Percentiles rank a stretch among this genome's conserved stretches.
phyloP scores from a whole-genome alignment of 1,140 invertebrate genomes.

The Drosophila repleta region DNA sequence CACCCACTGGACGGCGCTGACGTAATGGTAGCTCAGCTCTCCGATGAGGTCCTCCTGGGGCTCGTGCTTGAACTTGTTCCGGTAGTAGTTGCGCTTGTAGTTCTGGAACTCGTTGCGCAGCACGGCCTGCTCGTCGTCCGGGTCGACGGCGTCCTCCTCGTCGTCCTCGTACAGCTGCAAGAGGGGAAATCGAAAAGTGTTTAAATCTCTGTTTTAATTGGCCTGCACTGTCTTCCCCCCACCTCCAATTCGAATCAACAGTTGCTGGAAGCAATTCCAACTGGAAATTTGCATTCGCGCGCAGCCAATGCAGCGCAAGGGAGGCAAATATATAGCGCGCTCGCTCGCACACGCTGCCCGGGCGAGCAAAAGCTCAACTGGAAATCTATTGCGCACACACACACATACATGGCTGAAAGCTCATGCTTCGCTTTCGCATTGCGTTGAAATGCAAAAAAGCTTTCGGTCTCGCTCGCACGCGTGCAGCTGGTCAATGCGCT shows the following conservation, averaged over 20 bases:
- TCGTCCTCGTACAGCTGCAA: constrained; percentile 55
- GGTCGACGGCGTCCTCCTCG: constrained; percentile 84
- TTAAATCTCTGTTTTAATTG: too few species aligned
- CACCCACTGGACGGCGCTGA: constrained; percentile 98
- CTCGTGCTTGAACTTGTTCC: constrained; percentile 93
- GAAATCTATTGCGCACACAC: not conserved
- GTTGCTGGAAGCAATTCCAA: not conserved
- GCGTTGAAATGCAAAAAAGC: not conserved
- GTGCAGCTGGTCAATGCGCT: not conserved
- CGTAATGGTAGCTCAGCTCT: constrained; percentile 88
- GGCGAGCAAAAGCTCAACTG: not conserved
- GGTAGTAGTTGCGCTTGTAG: constrained; percentile 96
- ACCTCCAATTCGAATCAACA: too few species aligned
- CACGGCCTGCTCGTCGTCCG: constrained; percentile 84
- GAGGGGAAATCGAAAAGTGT: not conserved
- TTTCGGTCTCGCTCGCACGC: not conserved
- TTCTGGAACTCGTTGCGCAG: constrained; percentile 89
- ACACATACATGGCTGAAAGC: not conserved
- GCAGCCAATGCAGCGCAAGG: not conserved
- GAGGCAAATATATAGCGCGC: not conserved
- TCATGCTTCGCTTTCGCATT: not conserved
- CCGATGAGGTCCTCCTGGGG: constrained; percentile 91
- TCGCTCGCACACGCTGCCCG: not conserved
- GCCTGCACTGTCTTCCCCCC: too few species aligned
- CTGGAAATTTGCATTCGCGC: not conserved